These are phyloP conservation scores for Odontothrips loti DNA, from an alignment of 2,888 invertebrate species.

Conservation along the genomic window DNA sequence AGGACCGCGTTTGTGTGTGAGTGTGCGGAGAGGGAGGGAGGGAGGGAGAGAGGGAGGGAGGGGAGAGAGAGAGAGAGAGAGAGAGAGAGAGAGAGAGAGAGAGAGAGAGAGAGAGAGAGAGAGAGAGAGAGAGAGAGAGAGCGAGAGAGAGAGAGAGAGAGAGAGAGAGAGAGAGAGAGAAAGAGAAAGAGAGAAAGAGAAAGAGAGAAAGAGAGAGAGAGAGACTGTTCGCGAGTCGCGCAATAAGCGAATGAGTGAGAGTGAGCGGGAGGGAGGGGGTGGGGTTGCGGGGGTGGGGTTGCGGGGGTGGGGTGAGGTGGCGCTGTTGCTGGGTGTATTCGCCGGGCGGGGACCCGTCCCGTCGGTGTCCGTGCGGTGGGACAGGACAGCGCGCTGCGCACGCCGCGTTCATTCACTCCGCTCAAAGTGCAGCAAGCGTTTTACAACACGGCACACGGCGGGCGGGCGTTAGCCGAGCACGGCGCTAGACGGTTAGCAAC, in stretches of 20 bases:
- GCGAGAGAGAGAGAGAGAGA: neutral
- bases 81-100: slow-evolving; percentile 1
- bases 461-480: no score
- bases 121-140: neutral
- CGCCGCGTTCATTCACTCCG: no score
- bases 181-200: neutral
- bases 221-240: neutral
- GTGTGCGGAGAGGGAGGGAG: neutral
- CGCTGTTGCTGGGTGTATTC: no score
- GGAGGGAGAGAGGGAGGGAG: neutral
- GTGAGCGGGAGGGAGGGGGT: no score
- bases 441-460: no score
- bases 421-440: no score
- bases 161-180: neutral
- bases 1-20: neutral
- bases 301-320: no score
- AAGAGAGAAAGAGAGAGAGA: neutral
- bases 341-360: no score
- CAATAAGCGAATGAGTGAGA: neutral
- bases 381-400: no score
- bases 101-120: neutral
- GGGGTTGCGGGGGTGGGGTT: no score
- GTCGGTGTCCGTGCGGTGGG: no score
- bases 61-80: neutral
- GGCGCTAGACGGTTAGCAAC: no score